Evolutionary conservation across 1,140 invertebrate species (phyloP).

Genomic region (Dufourea novaeangliae): DNA sequence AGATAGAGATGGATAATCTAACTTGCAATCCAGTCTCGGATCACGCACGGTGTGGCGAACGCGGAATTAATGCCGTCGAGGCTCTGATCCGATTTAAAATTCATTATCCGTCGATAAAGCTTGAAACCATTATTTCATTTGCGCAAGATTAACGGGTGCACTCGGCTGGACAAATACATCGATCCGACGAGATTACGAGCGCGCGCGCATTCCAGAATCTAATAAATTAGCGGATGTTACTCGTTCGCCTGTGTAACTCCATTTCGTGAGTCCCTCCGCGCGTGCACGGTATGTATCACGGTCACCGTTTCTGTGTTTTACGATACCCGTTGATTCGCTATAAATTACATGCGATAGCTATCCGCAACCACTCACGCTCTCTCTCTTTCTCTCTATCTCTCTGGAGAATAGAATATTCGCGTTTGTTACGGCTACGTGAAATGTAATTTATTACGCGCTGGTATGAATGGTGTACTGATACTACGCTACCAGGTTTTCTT

Average conservation of each 20-base stretch:
- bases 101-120: constrained; percentile 70
- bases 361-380: background rate
- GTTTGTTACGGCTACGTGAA: constrained; percentile 1
- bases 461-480: background rate
- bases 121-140: constrained; percentile 69
- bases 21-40: constrained; percentile 64
- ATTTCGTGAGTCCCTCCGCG: constrained; percentile 27
- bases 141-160: constrained; percentile 65
- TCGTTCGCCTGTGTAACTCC: constrained; percentile 53
- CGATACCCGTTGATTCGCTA: constrained; percentile 41
- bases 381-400: no score
- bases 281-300: constrained; percentile 36
- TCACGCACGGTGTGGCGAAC: constrained; percentile 57
- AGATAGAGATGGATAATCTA: constrained; percentile 52
- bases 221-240: constrained; percentile 71
- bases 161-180: constrained; percentile 68
- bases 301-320: constrained; percentile 47
- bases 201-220: constrained; percentile 65
- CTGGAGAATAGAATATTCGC: background rate
- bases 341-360: constrained; percentile 44
- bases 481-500: background rate
- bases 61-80: constrained; percentile 61
- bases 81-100: constrained; percentile 71
- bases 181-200: constrained; percentile 66
- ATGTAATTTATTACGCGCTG: background rate